Evolutionary conservation across 1,140 invertebrate genomes (phyloP).

Genomic region (Drosophila lacertosa): DNA sequence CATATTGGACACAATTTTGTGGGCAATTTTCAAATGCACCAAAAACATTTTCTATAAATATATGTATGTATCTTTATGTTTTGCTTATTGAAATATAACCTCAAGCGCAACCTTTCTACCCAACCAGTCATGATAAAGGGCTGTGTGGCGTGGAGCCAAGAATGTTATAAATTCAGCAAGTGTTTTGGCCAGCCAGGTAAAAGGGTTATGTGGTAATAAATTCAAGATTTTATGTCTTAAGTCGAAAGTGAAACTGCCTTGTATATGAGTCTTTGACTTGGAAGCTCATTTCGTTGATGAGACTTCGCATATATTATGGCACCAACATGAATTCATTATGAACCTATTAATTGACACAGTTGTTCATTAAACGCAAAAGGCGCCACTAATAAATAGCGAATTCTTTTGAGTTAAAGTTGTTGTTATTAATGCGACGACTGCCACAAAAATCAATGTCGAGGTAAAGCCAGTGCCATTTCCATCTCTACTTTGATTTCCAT

Average conservation of each 20-base stretch:
- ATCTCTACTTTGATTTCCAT: slow-evolving; percentile 12
- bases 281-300: slow-evolving; percentile 16
- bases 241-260: slow-evolving; percentile 16
- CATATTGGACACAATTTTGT: slow-evolving; percentile 67
- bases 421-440: slow-evolving; percentile 42
- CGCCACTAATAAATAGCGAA: slow-evolving; percentile 47
- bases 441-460: slow-evolving; percentile 59
- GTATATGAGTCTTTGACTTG: slow-evolving; percentile 1
- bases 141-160: too few species aligned
- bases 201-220: slow-evolving; percentile 51
- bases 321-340: slow-evolving; percentile 48
- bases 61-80: slow-evolving; percentile 66
- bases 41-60: slow-evolving; percentile 71
- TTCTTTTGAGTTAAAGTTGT: slow-evolving; percentile 34
- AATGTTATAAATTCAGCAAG: slow-evolving; percentile 46
- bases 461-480: slow-evolving; percentile 10
- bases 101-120: slow-evolving; percentile 26
- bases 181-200: slow-evolving; percentile 34
- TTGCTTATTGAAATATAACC: slow-evolving; percentile 68
- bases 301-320: background rate
- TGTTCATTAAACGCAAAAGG: slow-evolving; percentile 45
- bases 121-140: too few species aligned
- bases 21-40: slow-evolving; percentile 77
- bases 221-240: slow-evolving; percentile 48
- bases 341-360: slow-evolving; percentile 50